phyloP scores from a whole-genome alignment of 2,113 vertebrate genomes.

The Aleadryas rufinucha region DNA sequence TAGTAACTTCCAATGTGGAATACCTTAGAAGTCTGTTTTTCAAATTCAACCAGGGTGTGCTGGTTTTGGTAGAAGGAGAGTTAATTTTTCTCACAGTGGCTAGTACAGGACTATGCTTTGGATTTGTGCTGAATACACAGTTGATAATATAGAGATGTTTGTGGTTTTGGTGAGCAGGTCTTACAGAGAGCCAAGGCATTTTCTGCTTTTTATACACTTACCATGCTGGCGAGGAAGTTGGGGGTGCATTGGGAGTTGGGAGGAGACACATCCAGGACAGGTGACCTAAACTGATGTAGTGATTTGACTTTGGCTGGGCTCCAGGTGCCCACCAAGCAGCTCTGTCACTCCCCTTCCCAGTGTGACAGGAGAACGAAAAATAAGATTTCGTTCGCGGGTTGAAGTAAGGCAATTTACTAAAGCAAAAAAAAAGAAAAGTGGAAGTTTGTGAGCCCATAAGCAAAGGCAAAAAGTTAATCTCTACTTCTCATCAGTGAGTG shows the following conservation, averaged over 20 bases:
- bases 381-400: neutral
- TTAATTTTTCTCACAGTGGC: neutral
- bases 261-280: neutral
- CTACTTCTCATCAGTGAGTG: neutral
- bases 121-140: neutral
- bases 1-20: neutral
- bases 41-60: neutral
- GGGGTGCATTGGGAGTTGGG: neutral
- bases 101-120: neutral
- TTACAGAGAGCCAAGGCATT: neutral
- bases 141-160: neutral
- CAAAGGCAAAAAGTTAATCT: neutral
- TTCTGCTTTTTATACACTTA: neutral
- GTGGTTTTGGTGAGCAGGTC: neutral
- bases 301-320: neutral
- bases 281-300: neutral
- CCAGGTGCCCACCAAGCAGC: neutral
- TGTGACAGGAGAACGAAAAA: neutral
- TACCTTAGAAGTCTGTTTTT: neutral
- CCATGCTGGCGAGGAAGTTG: neutral
- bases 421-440: neutral
- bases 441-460: neutral
- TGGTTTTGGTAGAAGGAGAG: neutral
- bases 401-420: neutral
- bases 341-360: neutral